Conservation (phyloP, 2,797 vertebrate genomes). For the Nasua narica region DNA sequence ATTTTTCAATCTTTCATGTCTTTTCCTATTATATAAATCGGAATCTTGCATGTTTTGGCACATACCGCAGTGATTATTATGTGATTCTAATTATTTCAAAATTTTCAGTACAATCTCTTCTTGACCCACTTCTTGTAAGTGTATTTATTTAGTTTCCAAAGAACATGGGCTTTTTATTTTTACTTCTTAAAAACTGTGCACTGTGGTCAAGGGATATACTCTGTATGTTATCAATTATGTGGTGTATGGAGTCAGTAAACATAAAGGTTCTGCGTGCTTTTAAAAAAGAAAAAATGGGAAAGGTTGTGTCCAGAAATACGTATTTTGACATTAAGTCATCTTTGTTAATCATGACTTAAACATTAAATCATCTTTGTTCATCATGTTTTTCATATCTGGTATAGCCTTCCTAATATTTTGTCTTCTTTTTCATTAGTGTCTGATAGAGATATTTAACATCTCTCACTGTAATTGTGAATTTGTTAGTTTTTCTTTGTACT, state of each 20-base stretch:
- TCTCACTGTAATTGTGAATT: not conserved
- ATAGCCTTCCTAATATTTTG: not conserved
- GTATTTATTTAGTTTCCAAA: not conserved
- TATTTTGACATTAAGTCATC: not conserved
- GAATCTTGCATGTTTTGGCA: not conserved
- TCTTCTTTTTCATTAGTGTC: constrained; percentile 26
- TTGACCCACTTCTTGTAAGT: not conserved
- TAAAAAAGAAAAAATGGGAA: not conserved
- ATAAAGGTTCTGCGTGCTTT: not conserved
- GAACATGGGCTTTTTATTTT: not conserved
- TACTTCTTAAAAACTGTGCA: not conserved
- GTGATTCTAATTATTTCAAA: not conserved
- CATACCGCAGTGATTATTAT: not conserved
- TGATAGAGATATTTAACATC: not conserved
- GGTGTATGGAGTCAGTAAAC: not conserved
- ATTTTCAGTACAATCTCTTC: not conserved
- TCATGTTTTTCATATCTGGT: not conserved
- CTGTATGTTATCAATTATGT: not conserved
- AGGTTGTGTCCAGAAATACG: not conserved
- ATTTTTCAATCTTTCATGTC: not conserved
- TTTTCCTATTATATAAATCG: not conserved
- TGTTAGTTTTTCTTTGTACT: not conserved
- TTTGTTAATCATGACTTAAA: not conserved
- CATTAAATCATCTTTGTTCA: not conserved
- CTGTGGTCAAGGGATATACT: not conserved